Percentiles rank a stretch among this genome's conserved stretches.
Conservation (phyloP, 2,113 vertebrate species). For the Lates calcarifer region DNA sequence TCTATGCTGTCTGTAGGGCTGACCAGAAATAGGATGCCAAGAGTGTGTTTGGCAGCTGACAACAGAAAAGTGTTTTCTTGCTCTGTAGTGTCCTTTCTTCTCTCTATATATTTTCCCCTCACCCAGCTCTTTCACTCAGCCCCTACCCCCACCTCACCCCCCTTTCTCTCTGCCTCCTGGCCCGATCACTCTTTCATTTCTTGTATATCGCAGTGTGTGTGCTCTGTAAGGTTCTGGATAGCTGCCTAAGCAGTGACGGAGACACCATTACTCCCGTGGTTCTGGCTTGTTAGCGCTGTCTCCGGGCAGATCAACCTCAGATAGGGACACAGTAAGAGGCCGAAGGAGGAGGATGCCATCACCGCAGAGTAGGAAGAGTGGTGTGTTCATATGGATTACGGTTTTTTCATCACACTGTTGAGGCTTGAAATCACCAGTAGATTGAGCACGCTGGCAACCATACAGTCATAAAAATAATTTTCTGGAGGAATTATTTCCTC, state of each 20-base stretch:
- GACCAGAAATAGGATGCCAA: constrained; percentile 3
- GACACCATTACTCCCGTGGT: constrained; percentile 42
- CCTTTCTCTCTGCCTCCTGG: constrained; percentile 15
- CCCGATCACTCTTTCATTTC: constrained; percentile 25
- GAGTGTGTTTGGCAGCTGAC: constrained; percentile 19
- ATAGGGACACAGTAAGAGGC: constrained; percentile 30
- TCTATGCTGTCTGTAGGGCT: constrained; percentile 16
- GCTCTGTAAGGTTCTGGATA: constrained; percentile 55
- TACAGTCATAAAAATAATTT: neutral
- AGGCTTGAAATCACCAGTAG: neutral
- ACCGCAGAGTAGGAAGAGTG: constrained; percentile 27
- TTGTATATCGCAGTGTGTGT: constrained; percentile 20
- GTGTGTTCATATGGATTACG: constrained; percentile 9
- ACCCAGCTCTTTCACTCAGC: constrained; percentile 6
- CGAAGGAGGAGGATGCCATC: constrained; percentile 31
- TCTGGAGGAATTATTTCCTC: neutral
- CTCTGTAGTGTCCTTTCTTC: constrained; percentile 1
- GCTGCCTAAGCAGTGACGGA: constrained; percentile 65
- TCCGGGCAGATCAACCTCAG: constrained; percentile 72
- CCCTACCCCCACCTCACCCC: neutral
- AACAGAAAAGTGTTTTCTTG: constrained; percentile 11
- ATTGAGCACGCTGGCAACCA: neutral
- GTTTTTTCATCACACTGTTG: neutral
- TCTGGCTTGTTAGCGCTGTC: constrained; percentile 70
- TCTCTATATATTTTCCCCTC: neutral